Evolutionary conservation across 2,797 vertebrate species (phyloP).

Genomic region (Heliangelus exortis): DNA sequence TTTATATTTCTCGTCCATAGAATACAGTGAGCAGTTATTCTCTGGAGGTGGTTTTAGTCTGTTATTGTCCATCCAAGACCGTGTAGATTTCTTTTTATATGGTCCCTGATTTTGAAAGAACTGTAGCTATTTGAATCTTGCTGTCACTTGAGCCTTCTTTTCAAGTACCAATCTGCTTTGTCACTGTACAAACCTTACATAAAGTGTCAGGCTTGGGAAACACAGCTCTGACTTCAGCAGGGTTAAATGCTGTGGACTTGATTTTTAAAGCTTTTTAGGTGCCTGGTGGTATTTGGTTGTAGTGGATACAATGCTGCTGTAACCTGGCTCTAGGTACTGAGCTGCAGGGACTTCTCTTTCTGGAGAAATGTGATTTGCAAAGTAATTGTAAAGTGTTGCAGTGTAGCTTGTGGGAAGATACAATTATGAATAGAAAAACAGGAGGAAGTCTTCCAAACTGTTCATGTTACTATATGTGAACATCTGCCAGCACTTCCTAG

Average conservation of each 20-base stretch:
- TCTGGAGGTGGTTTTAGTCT: not conserved
- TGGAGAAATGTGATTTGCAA: not conserved
- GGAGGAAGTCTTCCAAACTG: slow-evolving; percentile 38
- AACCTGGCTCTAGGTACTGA: not conserved
- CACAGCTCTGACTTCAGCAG: not conserved
- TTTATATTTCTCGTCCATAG: not conserved
- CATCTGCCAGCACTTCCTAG: slow-evolving; percentile 44
- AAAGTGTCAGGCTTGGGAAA: not conserved
- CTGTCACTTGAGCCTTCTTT: not conserved
- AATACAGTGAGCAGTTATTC: not conserved
- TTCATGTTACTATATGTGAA: not conserved
- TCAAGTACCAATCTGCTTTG: not conserved
- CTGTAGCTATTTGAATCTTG: not conserved
- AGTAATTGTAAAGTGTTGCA: slow-evolving; percentile 28
- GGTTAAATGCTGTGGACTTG: not conserved
- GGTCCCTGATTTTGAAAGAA: not conserved
- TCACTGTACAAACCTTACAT: not conserved
- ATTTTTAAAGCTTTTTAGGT: not conserved
- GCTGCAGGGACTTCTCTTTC: slow-evolving; percentile 12
- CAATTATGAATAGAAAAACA: slow-evolving; percentile 19
- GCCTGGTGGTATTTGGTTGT: not conserved
- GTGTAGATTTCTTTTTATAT: not conserved
- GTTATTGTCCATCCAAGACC: not conserved
- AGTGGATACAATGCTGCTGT: not conserved
- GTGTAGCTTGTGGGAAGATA: slow-evolving; percentile 7